phyloP scores from a whole-genome alignment of 1,140 invertebrate genomes.

The Elymnias hypermnestra region DNA sequence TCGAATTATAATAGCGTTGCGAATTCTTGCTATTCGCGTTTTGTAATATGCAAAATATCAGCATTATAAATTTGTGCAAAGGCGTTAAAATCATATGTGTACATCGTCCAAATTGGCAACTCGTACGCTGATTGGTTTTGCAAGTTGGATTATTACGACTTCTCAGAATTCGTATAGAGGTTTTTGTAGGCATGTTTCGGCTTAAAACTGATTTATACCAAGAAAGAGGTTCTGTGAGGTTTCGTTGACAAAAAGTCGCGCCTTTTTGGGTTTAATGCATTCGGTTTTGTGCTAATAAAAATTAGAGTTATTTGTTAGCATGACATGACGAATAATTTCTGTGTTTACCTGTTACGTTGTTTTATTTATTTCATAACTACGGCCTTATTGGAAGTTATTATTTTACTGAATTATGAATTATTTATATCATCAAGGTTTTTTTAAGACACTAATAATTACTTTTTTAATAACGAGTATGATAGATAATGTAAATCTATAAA shows the following conservation, averaged over 20 bases:
- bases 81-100: slow-evolving; percentile 3
- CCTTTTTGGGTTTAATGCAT: too few species aligned
- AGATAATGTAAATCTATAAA: too few species aligned
- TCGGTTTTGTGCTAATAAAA: too few species aligned
- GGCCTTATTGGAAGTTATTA: too few species aligned
- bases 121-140: slow-evolving; percentile 2
- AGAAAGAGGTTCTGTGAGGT: not conserved
- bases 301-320: too few species aligned
- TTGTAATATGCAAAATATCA: slow-evolving; percentile 7
- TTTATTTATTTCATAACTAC: too few species aligned
- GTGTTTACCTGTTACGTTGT: too few species aligned
- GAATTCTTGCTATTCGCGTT: not conserved
- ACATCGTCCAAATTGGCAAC: slow-evolving; percentile 4
- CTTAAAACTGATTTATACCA: slow-evolving; percentile 3
- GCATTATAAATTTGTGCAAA: slow-evolving; percentile 7
- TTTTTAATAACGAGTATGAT: too few species aligned
- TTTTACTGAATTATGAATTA: too few species aligned
- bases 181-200: slow-evolving; percentile 3
- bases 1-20: slow-evolving; percentile 1
- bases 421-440: too few species aligned
- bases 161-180: slow-evolving; percentile 10
- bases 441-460: too few species aligned
- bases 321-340: too few species aligned
- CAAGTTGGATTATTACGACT: slow-evolving; percentile 7
- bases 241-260: slow-evolving; percentile 1